These are phyloP conservation scores for Beroe forskalii DNA, from an alignment of 37 sponge, comb jelly and placozoan species.

Conservation along the genomic window DNA sequence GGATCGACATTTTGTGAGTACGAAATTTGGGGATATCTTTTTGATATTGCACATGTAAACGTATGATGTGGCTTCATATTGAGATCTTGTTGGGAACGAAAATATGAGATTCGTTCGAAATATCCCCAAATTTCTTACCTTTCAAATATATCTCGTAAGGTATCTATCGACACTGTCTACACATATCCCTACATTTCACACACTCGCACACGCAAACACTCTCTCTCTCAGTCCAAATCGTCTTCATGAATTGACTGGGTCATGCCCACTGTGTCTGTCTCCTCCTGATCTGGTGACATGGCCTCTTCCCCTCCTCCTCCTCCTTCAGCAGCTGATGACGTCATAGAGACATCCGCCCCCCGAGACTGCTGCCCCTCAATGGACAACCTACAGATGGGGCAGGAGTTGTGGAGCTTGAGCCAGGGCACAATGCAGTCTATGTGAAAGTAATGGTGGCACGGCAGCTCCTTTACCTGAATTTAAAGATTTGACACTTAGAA, in stretches of 20 bases:
- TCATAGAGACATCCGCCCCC: conserved; percentile 1
- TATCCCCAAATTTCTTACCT: too few relatives aligned
- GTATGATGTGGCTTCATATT: too few relatives aligned
- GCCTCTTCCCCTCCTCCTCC: neutral
- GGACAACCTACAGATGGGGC: conserved; percentile 22
- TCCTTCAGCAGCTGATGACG: neutral
- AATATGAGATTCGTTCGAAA: too few relatives aligned
- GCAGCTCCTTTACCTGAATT: conserved; percentile 74
- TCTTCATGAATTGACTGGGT: conserved; percentile 25
- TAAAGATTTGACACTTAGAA: too few relatives aligned
- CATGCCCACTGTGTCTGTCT: too few relatives aligned
- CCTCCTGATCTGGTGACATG: neutral
- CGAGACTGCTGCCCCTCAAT: conserved; percentile 20
- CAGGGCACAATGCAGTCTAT: conserved; percentile 85
- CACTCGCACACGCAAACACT: neutral
- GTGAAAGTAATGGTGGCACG: conserved; percentile 87
- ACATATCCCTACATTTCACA: neutral
- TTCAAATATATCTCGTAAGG: too few relatives aligned
- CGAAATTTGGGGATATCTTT: too few relatives aligned
- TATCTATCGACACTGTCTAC: too few relatives aligned
- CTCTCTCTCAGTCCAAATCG: conserved; percentile 44
- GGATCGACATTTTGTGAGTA: too few relatives aligned
- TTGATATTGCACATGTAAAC: too few relatives aligned
- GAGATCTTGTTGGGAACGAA: too few relatives aligned
- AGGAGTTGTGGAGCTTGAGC: conserved; percentile 75